Percentiles rank a stretch among this genome's conserved stretches.
phyloP scores from a whole-genome alignment of 2,888 invertebrate genomes.

The Beris morrisii region DNA sequence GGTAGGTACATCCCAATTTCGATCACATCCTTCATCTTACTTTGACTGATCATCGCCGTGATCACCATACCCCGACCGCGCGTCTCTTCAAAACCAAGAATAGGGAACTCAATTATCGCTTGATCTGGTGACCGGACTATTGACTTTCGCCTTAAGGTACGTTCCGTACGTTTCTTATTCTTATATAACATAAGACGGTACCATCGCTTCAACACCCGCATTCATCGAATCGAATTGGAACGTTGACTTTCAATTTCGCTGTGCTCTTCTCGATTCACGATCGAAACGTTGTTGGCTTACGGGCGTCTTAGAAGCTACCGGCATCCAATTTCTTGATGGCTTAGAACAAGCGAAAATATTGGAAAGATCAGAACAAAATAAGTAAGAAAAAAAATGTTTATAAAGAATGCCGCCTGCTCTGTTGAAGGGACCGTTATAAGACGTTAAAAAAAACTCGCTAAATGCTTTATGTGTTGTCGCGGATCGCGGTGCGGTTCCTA shows the following conservation, averaged over 20 bases:
- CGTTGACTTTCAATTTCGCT: constrained; percentile 13
- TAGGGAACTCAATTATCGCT: too few relatives aligned
- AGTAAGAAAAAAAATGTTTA: not conserved
- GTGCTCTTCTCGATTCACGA: not conserved
- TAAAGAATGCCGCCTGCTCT: not conserved
- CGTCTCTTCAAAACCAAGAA: too few relatives aligned
- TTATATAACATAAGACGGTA: not conserved
- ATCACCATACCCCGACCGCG: too few relatives aligned
- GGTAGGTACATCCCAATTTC: too few relatives aligned
- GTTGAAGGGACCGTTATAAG: constrained; percentile 12
- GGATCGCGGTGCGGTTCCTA: constrained; percentile 4
- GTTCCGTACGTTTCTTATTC: too few relatives aligned
- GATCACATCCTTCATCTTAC: too few relatives aligned
- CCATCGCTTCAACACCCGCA: constrained; percentile 4
- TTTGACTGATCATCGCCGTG: too few relatives aligned
- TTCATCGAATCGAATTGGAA: constrained; percentile 1
- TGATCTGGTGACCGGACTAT: too few relatives aligned
- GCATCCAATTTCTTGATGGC: constrained; percentile 1
- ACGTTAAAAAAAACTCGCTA: not conserved
- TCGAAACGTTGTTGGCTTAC: too few relatives aligned
- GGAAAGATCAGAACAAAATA: not conserved
- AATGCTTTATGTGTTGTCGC: constrained; percentile 6
- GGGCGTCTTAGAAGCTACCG: too few relatives aligned
- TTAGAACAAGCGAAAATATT: constrained; percentile 9
- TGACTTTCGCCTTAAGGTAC: too few relatives aligned